Conservation (phyloP, 2,888 invertebrate genomes). For the Brachylomia viminalis region DNA sequence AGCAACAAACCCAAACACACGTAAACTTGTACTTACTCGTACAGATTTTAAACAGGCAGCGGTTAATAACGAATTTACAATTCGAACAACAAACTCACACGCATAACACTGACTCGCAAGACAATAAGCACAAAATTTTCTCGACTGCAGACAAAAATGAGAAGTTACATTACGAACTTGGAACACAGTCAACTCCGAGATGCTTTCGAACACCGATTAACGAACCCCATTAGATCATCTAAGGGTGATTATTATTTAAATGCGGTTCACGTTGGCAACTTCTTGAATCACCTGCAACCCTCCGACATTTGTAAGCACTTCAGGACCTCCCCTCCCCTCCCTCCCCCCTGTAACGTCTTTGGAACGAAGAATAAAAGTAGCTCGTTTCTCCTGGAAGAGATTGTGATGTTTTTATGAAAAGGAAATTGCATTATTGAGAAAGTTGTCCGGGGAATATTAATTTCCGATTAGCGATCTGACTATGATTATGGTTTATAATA, state of each 20-base stretch:
- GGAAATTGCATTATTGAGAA: slow-evolving; percentile 58
- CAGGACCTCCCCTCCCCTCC: not conserved
- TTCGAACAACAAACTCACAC: slow-evolving; percentile 16
- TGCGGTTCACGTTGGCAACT: slow-evolving; percentile 60
- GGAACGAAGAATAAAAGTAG: slow-evolving; percentile 41
- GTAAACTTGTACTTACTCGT: not conserved
- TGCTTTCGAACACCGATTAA: slow-evolving; percentile 56
- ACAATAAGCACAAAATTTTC: slow-evolving; percentile 37
- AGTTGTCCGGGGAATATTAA: slow-evolving; percentile 50
- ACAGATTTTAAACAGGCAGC: slow-evolving; percentile 30
- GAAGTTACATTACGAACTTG: slow-evolving; percentile 33
- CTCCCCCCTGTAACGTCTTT: slow-evolving; percentile 10
- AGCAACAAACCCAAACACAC: not conserved
- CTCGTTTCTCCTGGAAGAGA: slow-evolving; percentile 43
- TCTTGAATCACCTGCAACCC: slow-evolving; percentile 60
- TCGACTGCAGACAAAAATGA: slow-evolving; percentile 43
- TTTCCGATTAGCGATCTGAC: slow-evolving; percentile 57
- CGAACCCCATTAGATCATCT: slow-evolving; percentile 61
- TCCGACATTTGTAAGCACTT: slow-evolving; percentile 62
- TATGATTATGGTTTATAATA: slow-evolving; percentile 10
- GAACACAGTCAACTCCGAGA: slow-evolving; percentile 40
- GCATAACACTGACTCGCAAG: slow-evolving; percentile 1
- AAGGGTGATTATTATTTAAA: slow-evolving; percentile 62
- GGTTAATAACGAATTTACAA: slow-evolving; percentile 27
- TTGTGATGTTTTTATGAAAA: slow-evolving; percentile 41